phyloP scores from a whole-genome alignment of 2,797 vertebrate species.

The Heteromormyrus szaboi region DNA sequence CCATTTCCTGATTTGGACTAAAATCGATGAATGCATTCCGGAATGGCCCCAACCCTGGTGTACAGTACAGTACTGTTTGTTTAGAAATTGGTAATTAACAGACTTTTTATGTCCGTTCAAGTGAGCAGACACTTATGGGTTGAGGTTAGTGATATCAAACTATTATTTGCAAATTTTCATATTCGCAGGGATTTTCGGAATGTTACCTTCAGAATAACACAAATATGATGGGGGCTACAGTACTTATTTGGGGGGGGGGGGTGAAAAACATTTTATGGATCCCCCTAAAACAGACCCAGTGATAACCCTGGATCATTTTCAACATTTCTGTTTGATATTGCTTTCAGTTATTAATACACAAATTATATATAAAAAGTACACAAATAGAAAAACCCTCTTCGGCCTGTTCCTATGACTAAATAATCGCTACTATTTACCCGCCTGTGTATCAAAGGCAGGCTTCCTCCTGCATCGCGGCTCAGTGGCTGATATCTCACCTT shows the following conservation, averaged over 20 bases:
- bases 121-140: background rate
- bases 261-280: background rate
- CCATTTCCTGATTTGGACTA: too few relatives aligned
- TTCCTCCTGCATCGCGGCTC: background rate
- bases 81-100: background rate
- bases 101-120: background rate
- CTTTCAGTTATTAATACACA: background rate
- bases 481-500: background rate
- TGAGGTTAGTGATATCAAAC: background rate
- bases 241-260: background rate
- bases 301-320: background rate
- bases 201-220: background rate
- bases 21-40: too few relatives aligned
- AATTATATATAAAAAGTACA: background rate
- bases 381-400: background rate
- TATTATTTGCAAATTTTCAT: background rate
- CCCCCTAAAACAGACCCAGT: background rate
- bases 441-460: background rate
- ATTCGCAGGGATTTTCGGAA: background rate
- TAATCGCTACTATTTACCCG: conserved; percentile 23
- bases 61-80: background rate
- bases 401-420: background rate
- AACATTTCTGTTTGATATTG: background rate
- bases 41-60: too few relatives aligned
- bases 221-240: background rate